These are phyloP conservation scores for Thryonomys swinderianus DNA, from an alignment of 2,113 vertebrate species.

Conservation along the genomic window DNA sequence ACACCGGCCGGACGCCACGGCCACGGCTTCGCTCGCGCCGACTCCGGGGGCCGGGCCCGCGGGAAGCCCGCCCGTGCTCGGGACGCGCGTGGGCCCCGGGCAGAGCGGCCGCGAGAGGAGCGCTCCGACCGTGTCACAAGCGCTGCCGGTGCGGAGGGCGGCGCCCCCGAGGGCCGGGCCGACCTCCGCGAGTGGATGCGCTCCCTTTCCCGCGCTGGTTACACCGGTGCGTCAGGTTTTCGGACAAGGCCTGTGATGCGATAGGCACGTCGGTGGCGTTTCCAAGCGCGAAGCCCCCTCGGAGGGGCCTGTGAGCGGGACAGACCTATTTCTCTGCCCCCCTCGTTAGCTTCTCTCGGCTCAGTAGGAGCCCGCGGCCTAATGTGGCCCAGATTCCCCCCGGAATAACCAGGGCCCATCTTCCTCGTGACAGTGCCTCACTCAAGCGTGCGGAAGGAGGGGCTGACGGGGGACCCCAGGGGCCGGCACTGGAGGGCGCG, in stretches of 20 bases:
- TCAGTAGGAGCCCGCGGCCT: background rate
- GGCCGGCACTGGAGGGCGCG: background rate
- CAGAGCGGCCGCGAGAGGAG: background rate
- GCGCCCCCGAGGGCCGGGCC: background rate
- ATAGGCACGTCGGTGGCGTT: conserved; percentile 29
- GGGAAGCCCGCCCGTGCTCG: background rate
- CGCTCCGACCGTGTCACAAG: too few relatives aligned
- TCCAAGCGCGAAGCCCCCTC: background rate
- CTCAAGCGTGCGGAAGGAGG: background rate
- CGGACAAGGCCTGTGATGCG: background rate
- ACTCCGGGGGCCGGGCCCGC: too few relatives aligned
- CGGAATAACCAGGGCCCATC: background rate
- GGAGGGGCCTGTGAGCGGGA: background rate
- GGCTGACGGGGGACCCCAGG: background rate
- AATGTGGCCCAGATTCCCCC: conserved; percentile 41
- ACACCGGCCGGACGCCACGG: background rate
- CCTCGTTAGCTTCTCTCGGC: conserved; percentile 36
- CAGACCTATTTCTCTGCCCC: conserved; percentile 15
- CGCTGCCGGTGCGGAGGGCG: too few relatives aligned
- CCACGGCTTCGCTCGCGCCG: background rate
- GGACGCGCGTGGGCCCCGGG: too few relatives aligned
- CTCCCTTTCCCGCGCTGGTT: conserved; percentile 17
- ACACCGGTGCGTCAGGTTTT: background rate
- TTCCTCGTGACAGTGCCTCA: background rate
- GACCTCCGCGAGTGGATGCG: background rate